Percentiles rank a stretch among this genome's conserved stretches.
These are phyloP conservation scores for Coendou prehensilis DNA, from an alignment of 2,797 vertebrate species.

Conservation along the genomic window DNA sequence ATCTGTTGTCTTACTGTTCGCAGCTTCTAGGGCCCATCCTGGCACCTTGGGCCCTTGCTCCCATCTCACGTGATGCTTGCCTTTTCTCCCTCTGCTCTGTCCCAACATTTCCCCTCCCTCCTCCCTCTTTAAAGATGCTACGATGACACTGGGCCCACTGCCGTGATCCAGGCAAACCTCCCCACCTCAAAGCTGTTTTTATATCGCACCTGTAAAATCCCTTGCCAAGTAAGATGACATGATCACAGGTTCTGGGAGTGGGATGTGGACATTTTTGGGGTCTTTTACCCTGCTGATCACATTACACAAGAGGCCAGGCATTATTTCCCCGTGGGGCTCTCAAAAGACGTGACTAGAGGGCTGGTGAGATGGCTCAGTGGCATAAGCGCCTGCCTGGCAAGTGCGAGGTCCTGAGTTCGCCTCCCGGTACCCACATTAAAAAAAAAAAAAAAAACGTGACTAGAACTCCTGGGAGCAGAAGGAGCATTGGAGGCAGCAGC, in stretches of 20 bases:
- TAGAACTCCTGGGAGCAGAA: background rate
- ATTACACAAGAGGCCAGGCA: background rate
- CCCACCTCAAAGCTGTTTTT: background rate
- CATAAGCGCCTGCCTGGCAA: too few relatives aligned
- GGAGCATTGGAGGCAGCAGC: background rate
- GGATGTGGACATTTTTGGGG: background rate
- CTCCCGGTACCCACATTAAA: too few relatives aligned
- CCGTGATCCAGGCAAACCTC: background rate
- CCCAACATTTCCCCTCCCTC: background rate
- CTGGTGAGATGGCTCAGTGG: too few relatives aligned
- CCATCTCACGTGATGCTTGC: background rate
- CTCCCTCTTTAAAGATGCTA: background rate
- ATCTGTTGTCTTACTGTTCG: background rate
- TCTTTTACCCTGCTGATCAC: background rate
- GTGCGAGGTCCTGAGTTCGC: too few relatives aligned
- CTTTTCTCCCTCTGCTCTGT: background rate
- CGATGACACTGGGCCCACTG: background rate
- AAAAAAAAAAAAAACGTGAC: too few relatives aligned
- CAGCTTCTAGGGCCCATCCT: background rate
- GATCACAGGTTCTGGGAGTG: background rate
- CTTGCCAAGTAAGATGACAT: too few relatives aligned
- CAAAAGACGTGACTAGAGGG: too few relatives aligned
- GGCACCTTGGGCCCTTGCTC: background rate
- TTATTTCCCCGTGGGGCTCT: background rate
- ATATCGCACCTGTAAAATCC: background rate